A percentile compares a stretch with the other conserved stretches of the same genome.
Evolutionary conservation across 2,797 vertebrate genomes (phyloP).

Genomic region (Champsocephalus esox): DNA sequence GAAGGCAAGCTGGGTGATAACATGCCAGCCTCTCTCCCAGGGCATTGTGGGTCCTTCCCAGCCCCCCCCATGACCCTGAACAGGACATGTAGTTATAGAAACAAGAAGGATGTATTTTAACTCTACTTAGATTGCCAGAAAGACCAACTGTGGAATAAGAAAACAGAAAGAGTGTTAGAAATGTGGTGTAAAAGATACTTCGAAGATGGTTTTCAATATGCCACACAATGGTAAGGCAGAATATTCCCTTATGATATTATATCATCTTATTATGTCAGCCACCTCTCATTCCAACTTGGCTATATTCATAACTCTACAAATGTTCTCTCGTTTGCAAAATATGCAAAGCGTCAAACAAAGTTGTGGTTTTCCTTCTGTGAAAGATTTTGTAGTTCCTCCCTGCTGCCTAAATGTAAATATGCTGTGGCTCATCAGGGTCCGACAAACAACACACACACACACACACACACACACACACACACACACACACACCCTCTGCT

Average conservation of each 20-base stretch:
- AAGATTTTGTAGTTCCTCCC: constrained; percentile 32
- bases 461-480: constrained; percentile 11
- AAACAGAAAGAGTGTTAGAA: neutral
- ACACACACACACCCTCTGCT: neutral
- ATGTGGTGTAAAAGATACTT: neutral
- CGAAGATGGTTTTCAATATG: neutral
- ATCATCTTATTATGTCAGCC: constrained; percentile 1
- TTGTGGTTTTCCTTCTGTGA: constrained; percentile 37
- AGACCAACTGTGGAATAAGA: neutral
- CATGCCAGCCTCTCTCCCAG: neutral
- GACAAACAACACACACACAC: constrained; percentile 10
- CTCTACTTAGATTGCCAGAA: neutral
- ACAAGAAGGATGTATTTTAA: neutral
- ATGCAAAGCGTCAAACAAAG: constrained; percentile 68
- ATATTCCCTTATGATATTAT: neutral
- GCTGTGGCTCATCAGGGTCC: constrained; percentile 11
- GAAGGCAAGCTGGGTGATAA: neutral
- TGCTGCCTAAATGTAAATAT: constrained; percentile 53
- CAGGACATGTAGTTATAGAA: constrained; percentile 1
- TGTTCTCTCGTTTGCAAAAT: constrained; percentile 50
- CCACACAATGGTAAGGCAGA: neutral
- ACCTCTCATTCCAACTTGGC: neutral
- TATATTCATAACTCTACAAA: constrained; percentile 12
- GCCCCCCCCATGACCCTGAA: neutral
- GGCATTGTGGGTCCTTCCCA: neutral